Percentiles rank a stretch among this genome's conserved stretches.
phyloP scores from a whole-genome alignment of 2,888 invertebrate genomes.

The Pycnomerus fuliginosus region DNA sequence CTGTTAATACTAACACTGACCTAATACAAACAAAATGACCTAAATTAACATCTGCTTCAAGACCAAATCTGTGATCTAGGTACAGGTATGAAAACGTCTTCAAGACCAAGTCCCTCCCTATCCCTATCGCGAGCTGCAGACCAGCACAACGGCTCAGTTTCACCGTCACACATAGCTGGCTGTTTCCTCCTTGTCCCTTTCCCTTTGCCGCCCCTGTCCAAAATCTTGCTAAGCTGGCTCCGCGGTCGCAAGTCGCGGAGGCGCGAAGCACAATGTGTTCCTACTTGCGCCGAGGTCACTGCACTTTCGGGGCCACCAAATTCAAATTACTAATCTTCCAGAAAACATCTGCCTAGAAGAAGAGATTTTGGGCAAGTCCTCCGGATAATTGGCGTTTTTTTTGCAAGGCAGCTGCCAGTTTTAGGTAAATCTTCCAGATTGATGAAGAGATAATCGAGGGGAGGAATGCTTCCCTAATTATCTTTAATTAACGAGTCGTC shows the following conservation, averaged over 20 bases:
- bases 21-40: no score
- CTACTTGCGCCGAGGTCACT: conserved; percentile 52
- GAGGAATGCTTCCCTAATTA: conserved; percentile 4
- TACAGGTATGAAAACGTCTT: no score
- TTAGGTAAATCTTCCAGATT: neutral
- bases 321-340: conserved; percentile 43
- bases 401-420: neutral
- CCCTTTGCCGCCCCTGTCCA: conserved; percentile 18
- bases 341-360: conserved; percentile 32
- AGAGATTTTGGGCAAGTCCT: neutral
- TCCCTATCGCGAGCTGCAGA: no score
- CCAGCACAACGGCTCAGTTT: no score
- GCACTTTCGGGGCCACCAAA: conserved; percentile 50
- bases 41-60: no score
- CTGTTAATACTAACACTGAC: no score
- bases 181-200: conserved; percentile 26
- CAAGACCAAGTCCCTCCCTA: no score
- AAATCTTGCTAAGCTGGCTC: conserved; percentile 39
- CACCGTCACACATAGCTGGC: no score
- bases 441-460: conserved; percentile 3
- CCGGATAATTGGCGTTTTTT: neutral
- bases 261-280: conserved; percentile 51
- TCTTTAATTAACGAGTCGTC: conserved; percentile 10
- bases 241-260: conserved; percentile 41
- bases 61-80: no score